These are phyloP conservation scores for Lasiommata megera DNA, from an alignment of 2,888 invertebrate species.

Conservation along the genomic window DNA sequence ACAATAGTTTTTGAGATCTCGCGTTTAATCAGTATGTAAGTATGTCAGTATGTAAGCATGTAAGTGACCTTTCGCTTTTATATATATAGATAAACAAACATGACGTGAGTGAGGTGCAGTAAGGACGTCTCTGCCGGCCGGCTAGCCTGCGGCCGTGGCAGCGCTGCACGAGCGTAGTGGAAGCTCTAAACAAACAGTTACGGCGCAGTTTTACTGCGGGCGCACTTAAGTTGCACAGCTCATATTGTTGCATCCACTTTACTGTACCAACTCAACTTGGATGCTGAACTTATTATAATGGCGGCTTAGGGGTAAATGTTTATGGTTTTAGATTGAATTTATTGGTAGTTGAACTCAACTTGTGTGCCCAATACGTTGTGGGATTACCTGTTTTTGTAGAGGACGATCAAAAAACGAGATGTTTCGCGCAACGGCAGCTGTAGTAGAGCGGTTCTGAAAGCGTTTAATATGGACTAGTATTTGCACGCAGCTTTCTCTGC, in stretches of 20 bases:
- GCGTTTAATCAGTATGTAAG: too few species aligned
- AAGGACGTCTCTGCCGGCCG: not conserved
- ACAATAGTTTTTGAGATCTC: too few species aligned
- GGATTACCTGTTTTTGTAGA: not conserved
- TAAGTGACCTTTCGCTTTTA: too few species aligned
- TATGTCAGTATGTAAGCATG: too few species aligned
- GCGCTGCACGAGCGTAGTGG: slow-evolving; percentile 33
- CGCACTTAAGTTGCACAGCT: slow-evolving; percentile 38
- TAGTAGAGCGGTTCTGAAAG: too few species aligned
- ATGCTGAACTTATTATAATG: slow-evolving; percentile 7
- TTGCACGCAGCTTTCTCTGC: too few species aligned
- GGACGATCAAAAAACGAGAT: too few species aligned
- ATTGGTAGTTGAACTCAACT: not conserved
- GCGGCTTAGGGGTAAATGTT: slow-evolving; percentile 6
- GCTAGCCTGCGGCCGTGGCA: slow-evolving; percentile 20
- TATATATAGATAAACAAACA: too few species aligned
- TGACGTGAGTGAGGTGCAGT: too few species aligned
- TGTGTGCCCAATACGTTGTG: not conserved
- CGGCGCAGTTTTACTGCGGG: slow-evolving; percentile 40
- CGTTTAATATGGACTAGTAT: too few species aligned
- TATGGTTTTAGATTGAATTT: slow-evolving; percentile 13
- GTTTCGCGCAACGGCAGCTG: too few species aligned
- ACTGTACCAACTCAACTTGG: slow-evolving; percentile 27
- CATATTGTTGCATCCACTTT: slow-evolving; percentile 45
- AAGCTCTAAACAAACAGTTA: slow-evolving; percentile 41